Conservation (phyloP, 2,113 vertebrate genomes). For the Calidris pygmaea region DNA sequence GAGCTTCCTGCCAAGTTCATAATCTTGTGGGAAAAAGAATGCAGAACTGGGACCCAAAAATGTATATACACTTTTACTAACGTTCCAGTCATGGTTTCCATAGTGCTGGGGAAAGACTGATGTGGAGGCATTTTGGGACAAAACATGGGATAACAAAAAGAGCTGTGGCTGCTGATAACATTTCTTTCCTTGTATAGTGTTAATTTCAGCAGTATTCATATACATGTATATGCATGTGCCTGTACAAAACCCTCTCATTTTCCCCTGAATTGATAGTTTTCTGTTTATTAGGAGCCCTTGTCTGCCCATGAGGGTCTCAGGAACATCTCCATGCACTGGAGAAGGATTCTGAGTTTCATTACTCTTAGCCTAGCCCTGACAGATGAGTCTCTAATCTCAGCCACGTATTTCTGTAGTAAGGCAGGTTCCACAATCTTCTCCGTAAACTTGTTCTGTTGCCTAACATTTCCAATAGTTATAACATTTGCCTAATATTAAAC, state of each 20-base stretch:
- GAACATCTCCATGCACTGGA: background rate
- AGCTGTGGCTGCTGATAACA: background rate
- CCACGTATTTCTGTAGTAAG: background rate
- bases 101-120: background rate
- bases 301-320: background rate
- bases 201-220: background rate
- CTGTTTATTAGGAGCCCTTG: background rate
- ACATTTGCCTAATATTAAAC: conserved; percentile 47
- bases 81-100: background rate
- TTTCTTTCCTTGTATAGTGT: background rate
- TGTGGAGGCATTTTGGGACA: background rate
- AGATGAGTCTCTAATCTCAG: background rate
- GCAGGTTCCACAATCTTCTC: background rate
- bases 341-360: background rate
- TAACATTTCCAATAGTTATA: conserved; percentile 13
- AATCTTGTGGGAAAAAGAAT: background rate
- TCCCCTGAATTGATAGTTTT: background rate
- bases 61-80: background rate
- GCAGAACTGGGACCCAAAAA: background rate
- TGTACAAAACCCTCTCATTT: background rate
- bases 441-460: background rate
- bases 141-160: background rate
- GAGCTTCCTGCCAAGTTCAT: background rate
- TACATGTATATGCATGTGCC: accelerated
- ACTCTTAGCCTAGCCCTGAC: background rate